Evolutionary conservation across 2,797 vertebrate species (phyloP).

Genomic region (Rhincodon typus): DNA sequence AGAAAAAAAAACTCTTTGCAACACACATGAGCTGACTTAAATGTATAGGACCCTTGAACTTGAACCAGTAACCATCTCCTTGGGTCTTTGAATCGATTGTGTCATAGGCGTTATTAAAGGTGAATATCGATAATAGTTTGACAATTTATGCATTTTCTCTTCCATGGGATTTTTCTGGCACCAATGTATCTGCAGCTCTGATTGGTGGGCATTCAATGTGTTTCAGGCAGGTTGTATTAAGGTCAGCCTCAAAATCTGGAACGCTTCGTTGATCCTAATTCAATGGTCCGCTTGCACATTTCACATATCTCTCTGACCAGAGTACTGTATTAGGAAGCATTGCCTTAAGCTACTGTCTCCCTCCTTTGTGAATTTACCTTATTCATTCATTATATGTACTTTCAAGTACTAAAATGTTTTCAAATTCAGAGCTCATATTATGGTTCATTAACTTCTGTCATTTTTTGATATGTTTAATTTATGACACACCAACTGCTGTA

Average conservation of each 20-base stretch:
- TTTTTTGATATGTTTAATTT: conserved; percentile 28
- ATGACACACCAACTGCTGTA: conserved; percentile 22
- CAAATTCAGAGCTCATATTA: conserved; percentile 14
- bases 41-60: background rate
- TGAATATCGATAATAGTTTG: background rate
- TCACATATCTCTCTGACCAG: background rate
- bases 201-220: background rate
- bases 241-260: background rate
- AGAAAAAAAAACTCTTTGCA: background rate
- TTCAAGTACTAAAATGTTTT: conserved; percentile 20
- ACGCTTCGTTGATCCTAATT: background rate
- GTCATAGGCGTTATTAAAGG: background rate
- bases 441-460: conserved; percentile 14
- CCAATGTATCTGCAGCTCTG: background rate
- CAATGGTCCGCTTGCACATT: background rate
- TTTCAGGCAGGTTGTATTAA: background rate
- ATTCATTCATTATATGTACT: background rate
- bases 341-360: background rate
- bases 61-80: background rate
- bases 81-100: background rate
- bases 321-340: background rate
- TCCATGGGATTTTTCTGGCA: background rate
- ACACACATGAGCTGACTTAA: background rate
- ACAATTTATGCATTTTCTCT: background rate
- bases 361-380: background rate